Evolutionary conservation across 2,888 invertebrate species (phyloP).

Genomic region (Augochlorella aurata): DNA sequence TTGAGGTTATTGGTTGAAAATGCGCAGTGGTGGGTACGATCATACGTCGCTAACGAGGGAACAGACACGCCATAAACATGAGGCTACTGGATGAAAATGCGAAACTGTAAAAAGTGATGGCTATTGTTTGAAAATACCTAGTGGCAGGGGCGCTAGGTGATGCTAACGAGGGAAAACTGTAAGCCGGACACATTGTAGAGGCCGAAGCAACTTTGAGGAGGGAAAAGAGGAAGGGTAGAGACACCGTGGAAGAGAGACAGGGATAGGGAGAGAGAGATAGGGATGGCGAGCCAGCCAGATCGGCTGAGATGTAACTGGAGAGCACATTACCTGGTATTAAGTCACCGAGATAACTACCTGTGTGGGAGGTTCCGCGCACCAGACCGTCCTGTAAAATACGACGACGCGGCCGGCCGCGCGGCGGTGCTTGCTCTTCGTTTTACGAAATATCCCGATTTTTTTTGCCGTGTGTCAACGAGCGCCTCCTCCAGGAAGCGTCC

Average conservation of each 20-base stretch:
- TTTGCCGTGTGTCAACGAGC: slow-evolving; percentile 61
- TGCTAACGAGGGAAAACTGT: not conserved
- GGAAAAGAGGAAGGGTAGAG: slow-evolving; percentile 11
- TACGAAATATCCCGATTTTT: slow-evolving; percentile 63
- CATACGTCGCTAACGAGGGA: not conserved
- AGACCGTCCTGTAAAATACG: slow-evolving; percentile 64
- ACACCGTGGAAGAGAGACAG: not conserved
- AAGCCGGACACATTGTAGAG: slow-evolving; percentile 25
- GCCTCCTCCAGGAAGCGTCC: slow-evolving; percentile 50
- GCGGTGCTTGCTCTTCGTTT: slow-evolving; percentile 54
- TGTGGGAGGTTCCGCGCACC: slow-evolving; percentile 76
- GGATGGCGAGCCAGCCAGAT: slow-evolving; percentile 58
- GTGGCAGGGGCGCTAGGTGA: not conserved
- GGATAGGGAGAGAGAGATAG: not conserved
- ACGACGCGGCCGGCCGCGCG: slow-evolving; percentile 52
- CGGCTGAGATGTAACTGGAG: slow-evolving; percentile 77
- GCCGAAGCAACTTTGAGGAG: slow-evolving; percentile 8
- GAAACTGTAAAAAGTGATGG: no score
- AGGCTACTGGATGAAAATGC: no score
- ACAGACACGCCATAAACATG: no score
- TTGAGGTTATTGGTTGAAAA: not conserved
- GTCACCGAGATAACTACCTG: slow-evolving; percentile 80
- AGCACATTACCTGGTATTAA: slow-evolving; percentile 79
- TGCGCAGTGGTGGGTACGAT: not conserved
- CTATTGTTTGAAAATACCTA: not conserved